Conservation (phyloP, 64 coral and sea anemone species). For the Hydrozoanthus tunicans region DNA sequence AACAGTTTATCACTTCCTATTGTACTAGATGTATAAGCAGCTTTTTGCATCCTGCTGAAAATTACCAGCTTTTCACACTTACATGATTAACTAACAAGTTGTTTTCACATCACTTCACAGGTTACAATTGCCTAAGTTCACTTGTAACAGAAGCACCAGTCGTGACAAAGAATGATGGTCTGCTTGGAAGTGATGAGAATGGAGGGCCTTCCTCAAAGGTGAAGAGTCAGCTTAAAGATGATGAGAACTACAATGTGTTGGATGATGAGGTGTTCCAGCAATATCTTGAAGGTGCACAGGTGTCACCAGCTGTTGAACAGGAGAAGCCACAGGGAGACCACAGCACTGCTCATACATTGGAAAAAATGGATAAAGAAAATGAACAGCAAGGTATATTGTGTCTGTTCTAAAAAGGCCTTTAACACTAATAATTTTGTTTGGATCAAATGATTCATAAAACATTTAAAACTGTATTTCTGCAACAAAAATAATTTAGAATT, state of each 20-base stretch:
- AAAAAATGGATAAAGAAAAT: not conserved
- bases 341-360: not conserved
- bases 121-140: slow-evolving; percentile 13
- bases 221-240: not conserved
- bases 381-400: slow-evolving; percentile 24
- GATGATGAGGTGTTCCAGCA: slow-evolving; percentile 57
- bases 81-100: not conserved
- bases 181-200: not conserved
- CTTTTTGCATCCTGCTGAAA: too few species aligned
- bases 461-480: too few species aligned
- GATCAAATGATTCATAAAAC: too few species aligned
- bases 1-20: too few species aligned
- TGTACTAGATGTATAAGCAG: too few species aligned
- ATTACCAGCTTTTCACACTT: not conserved
- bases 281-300: slow-evolving; percentile 6
- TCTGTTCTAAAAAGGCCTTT: not conserved
- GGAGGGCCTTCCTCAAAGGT: not conserved
- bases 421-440: too few species aligned
- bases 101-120: not conserved
- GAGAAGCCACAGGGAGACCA: not conserved
- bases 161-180: not conserved
- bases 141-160: not conserved
- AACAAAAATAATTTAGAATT: too few species aligned
- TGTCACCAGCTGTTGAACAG: not conserved
- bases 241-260: not conserved